Evolutionary conservation across 2,113 vertebrate genomes (phyloP).

Genomic region (Excalfactoria chinensis): DNA sequence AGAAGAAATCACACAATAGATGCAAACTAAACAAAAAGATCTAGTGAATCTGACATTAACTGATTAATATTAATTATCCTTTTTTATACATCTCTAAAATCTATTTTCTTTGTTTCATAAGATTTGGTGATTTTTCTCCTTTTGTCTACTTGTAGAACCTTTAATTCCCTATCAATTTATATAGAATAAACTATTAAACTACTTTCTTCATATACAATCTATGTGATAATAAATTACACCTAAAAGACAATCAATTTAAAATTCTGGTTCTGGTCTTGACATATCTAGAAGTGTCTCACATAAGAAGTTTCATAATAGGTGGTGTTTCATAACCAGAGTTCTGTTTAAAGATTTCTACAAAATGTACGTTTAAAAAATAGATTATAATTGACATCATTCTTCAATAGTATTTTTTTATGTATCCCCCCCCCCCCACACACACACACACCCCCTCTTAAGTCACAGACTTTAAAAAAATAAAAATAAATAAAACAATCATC

Average conservation of each 20-base stretch:
- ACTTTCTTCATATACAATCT: constrained; percentile 29
- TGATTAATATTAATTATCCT: background rate
- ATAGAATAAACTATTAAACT: constrained; percentile 23
- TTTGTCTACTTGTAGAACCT: background rate
- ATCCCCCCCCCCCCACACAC: no score
- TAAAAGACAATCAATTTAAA: background rate
- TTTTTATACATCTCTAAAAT: constrained; percentile 28
- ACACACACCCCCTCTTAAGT: no score
- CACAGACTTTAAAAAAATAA: no score
- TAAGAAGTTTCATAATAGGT: background rate
- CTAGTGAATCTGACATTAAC: background rate
- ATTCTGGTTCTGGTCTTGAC: background rate
- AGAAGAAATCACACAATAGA: background rate
- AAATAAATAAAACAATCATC: no score
- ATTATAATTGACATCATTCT: background rate
- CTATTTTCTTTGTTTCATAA: constrained; percentile 12
- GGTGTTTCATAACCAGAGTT: background rate
- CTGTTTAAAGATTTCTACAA: background rate
- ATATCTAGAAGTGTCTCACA: background rate
- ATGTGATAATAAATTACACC: constrained; percentile 25
- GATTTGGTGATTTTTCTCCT: background rate
- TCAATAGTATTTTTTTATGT: background rate
- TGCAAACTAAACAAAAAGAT: background rate
- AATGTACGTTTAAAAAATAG: background rate
- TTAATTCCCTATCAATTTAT: constrained; percentile 23